Conservation (phyloP, 2,797 vertebrate species). For the Fringilla coelebs region DNA sequence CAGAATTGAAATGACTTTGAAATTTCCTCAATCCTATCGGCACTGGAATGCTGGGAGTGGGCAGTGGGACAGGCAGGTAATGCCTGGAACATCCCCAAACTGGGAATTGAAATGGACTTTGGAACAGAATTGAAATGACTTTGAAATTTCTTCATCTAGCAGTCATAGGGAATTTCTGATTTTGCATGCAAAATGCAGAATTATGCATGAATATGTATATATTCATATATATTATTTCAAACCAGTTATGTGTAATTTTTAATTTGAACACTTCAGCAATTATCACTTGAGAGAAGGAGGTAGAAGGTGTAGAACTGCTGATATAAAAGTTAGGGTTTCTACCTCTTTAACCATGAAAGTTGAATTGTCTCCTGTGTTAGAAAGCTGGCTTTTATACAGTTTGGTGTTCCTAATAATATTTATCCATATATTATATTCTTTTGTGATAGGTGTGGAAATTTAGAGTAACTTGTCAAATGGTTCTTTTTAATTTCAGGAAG, state of each 20-base stretch:
- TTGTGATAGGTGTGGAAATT: not conserved
- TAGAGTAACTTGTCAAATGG: not conserved
- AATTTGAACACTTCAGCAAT: not conserved
- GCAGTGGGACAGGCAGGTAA: not conserved
- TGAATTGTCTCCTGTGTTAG: not conserved
- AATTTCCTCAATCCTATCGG: not conserved
- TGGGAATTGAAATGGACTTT: not conserved
- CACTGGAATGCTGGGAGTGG: not conserved
- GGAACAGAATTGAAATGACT: not conserved
- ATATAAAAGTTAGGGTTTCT: not conserved
- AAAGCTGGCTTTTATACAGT: not conserved
- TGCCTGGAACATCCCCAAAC: fast-evolving
- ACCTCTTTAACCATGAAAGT: not conserved
- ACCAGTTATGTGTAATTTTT: not conserved
- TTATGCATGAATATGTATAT: too few species aligned
- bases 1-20: not conserved
- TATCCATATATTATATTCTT: not conserved
- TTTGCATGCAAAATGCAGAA: not conserved
- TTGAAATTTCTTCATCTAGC: not conserved
- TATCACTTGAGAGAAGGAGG: not conserved
- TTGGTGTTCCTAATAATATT: not conserved
- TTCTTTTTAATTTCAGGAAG: not conserved
- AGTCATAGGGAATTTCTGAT: not conserved
- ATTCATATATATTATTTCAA: not conserved
- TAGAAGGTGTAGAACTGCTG: not conserved